These are phyloP conservation scores for Harmothoe impar DNA, from an alignment of 2,888 invertebrate genomes.

Conservation along the genomic window DNA sequence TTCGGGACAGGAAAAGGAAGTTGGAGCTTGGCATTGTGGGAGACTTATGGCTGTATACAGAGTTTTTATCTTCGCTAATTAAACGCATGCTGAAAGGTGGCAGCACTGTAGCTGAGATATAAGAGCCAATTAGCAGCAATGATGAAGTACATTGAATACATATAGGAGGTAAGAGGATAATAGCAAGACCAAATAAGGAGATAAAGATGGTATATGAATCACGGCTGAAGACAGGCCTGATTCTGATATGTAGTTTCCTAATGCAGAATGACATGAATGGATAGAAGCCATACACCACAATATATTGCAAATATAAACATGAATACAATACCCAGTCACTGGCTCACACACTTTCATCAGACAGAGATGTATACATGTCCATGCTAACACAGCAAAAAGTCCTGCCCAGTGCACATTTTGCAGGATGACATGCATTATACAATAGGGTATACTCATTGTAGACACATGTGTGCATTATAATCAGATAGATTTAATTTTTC, in stretches of 20 bases:
- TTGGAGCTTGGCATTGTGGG: background rate
- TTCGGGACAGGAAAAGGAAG: background rate
- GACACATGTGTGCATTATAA: too few relatives aligned
- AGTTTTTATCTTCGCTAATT: background rate
- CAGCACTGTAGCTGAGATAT: background rate
- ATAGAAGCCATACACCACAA: background rate
- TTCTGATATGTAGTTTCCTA: background rate
- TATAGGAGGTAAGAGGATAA: background rate
- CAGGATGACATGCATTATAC: too few relatives aligned
- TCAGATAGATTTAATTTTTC: too few relatives aligned
- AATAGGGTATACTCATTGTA: too few relatives aligned
- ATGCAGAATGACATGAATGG: background rate
- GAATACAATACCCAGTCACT: too few relatives aligned
- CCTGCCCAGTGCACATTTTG: too few relatives aligned
- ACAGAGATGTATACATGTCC: too few relatives aligned
- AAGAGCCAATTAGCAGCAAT: background rate
- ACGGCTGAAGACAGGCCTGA: background rate
- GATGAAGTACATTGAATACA: background rate
- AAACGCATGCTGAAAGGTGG: slow-evolving; percentile 5
- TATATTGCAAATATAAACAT: background rate
- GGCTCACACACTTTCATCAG: too few relatives aligned
- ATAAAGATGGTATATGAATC: background rate
- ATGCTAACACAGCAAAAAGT: too few relatives aligned
- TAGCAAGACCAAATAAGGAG: background rate
- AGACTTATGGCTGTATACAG: background rate